These are phyloP conservation scores for Meliscaeva auricollis DNA, from an alignment of 2,888 invertebrate genomes.

Conservation along the genomic window DNA sequence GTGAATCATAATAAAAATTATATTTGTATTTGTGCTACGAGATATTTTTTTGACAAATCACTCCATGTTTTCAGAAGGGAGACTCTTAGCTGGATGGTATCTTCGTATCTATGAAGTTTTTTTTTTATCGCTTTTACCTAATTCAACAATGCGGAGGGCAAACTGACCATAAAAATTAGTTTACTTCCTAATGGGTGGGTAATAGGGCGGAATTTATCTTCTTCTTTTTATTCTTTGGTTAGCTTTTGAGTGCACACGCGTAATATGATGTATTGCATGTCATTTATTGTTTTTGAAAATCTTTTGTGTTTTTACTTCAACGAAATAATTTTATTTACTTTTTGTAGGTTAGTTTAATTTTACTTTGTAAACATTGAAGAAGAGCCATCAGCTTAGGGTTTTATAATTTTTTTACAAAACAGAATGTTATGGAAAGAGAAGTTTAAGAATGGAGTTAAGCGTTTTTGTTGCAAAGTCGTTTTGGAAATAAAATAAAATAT, in stretches of 20 bases:
- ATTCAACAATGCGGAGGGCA: conserved; percentile 76
- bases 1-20: conserved; percentile 74
- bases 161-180: conserved; percentile 82
- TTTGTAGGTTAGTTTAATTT: too few relatives aligned
- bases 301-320: conserved; percentile 20
- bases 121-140: conserved; percentile 70
- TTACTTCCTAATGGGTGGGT: conserved; percentile 78
- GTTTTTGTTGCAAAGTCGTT: too few relatives aligned
- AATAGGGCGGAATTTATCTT: conserved; percentile 76
- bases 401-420: too few relatives aligned
- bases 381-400: too few relatives aligned
- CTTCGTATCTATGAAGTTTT: conserved; percentile 56
- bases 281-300: conserved; percentile 54
- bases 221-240: conserved; percentile 49
- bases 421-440: too few relatives aligned
- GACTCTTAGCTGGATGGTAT: conserved; percentile 5
- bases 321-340: not conserved
- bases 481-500: too few relatives aligned
- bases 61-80: conserved; percentile 31
- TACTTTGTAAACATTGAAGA: too few relatives aligned
- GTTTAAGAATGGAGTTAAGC: too few relatives aligned
- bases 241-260: conserved; percentile 56
- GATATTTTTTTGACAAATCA: conserved; percentile 69
- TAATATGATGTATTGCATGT: conserved; percentile 59
- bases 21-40: conserved; percentile 50